Evolutionary conservation across 1,140 invertebrate genomes (phyloP).

Genomic region (Zaprionus nigranus): DNA sequence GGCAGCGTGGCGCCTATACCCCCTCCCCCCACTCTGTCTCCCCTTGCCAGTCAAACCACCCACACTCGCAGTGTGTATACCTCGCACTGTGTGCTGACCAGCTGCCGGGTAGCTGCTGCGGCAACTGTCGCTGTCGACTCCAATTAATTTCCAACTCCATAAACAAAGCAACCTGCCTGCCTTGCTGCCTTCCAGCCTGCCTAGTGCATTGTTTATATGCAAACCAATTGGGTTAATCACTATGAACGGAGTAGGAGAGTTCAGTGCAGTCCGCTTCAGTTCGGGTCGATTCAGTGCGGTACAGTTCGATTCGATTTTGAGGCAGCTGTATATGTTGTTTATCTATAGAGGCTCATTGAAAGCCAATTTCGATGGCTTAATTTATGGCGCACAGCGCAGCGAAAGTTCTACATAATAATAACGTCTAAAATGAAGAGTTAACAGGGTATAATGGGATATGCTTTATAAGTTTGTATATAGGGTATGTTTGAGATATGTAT

Average conservation of each 20-base stretch:
- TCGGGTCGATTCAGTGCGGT: background rate
- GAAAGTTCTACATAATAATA: constrained; percentile 6
- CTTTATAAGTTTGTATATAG: background rate
- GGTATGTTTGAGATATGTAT: background rate
- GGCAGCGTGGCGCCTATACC: constrained; percentile 57
- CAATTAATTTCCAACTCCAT: constrained; percentile 70
- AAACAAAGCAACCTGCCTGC: constrained; percentile 38
- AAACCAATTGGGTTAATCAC: constrained; percentile 73
- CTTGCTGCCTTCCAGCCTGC: constrained; percentile 2
- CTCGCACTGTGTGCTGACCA: constrained; percentile 24
- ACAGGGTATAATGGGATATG: background rate
- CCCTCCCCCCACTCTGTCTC: background rate
- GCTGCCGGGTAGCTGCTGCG: constrained; percentile 27
- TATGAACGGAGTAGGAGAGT: constrained; percentile 16
- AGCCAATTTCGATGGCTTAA: constrained; percentile 4
- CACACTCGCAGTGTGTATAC: constrained; percentile 18
- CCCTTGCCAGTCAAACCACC: background rate
- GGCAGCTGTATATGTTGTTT: constrained; percentile 2
- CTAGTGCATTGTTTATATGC: constrained; percentile 59
- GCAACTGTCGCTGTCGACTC: constrained; percentile 70
- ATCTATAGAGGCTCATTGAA: background rate
- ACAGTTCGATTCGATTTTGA: background rate
- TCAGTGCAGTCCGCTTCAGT: background rate
- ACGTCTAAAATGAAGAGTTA: background rate
- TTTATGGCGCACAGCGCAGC: background rate